phyloP scores from a whole-genome alignment of 2,888 invertebrate species.

The Pseudococcus jackbeardsleyi region DNA sequence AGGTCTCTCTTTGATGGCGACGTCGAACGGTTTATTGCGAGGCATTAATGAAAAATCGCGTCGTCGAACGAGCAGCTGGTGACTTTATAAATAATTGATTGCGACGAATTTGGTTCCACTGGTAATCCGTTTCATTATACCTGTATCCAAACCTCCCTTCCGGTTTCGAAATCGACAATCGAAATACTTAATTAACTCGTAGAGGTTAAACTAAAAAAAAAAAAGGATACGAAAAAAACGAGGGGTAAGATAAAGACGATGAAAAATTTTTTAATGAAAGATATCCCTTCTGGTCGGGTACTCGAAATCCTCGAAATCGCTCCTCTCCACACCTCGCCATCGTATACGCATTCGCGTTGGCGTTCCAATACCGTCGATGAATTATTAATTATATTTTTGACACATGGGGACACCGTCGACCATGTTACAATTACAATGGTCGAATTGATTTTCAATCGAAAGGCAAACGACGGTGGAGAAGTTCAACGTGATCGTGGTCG shows the following conservation, averaged over 20 bases:
- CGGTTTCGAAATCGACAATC: background rate
- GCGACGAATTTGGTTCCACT: background rate
- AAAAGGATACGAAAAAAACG: background rate
- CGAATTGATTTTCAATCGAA: constrained; percentile 2
- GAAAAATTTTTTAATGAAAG: background rate
- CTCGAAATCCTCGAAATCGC: no score
- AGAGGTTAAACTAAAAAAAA: background rate
- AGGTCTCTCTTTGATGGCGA: no score
- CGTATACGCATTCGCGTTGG: background rate
- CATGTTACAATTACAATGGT: background rate
- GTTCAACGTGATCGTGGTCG: background rate
- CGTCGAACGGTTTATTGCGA: background rate
- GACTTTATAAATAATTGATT: constrained; percentile 43
- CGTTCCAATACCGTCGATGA: background rate
- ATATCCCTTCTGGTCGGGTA: no score
- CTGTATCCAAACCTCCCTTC: background rate
- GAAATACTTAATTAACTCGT: background rate
- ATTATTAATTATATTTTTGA: constrained; percentile 18
- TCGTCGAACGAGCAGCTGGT: background rate
- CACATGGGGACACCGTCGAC: background rate
- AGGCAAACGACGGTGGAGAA: no score
- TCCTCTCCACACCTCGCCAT: background rate
- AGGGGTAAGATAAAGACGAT: background rate
- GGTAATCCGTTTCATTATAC: background rate
- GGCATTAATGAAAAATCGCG: background rate